Evolutionary conservation across 1,140 invertebrate species (phyloP).

Genomic region (Neodiprion virginianus): DNA sequence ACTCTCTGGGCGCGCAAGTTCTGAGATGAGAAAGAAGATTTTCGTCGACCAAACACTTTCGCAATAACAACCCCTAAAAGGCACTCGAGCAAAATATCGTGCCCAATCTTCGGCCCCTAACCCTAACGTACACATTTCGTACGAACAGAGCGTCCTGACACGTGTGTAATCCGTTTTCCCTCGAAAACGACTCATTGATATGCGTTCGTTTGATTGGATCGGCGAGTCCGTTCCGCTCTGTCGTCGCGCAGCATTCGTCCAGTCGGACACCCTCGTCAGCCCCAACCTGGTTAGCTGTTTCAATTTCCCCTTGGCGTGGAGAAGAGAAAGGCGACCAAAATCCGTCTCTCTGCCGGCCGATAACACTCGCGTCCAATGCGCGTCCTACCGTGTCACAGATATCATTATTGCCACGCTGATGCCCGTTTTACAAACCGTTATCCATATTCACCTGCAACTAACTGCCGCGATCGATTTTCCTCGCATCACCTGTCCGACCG

Average conservation of each 20-base stretch:
- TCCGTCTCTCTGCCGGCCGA: background rate
- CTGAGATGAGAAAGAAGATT: too few relatives aligned
- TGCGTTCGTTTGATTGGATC: constrained; percentile 58
- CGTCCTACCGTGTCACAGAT: background rate
- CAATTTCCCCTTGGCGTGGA: constrained; percentile 51
- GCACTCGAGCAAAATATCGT: too few relatives aligned
- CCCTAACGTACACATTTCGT: too few relatives aligned
- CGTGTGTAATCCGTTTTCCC: constrained; percentile 53
- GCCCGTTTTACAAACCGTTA: too few relatives aligned
- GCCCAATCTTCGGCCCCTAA: too few relatives aligned
- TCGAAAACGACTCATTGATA: constrained; percentile 58
- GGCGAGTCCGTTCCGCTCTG: constrained; percentile 26
- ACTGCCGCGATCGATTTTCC: too few relatives aligned
- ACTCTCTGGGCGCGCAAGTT: too few relatives aligned
- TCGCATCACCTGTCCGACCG: too few relatives aligned
- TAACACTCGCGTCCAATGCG: background rate
- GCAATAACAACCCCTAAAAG: too few relatives aligned
- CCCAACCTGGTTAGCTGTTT: constrained; percentile 55
- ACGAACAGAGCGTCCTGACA: too few relatives aligned
- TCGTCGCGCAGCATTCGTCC: background rate
- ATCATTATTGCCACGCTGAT: background rate
- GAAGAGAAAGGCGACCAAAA: constrained; percentile 44
- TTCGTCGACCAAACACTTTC: too few relatives aligned
- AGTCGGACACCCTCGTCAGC: constrained; percentile 42
- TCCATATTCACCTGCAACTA: too few relatives aligned